phyloP scores from a whole-genome alignment of 2,797 vertebrate genomes.

The Sebastes cheni region DNA sequence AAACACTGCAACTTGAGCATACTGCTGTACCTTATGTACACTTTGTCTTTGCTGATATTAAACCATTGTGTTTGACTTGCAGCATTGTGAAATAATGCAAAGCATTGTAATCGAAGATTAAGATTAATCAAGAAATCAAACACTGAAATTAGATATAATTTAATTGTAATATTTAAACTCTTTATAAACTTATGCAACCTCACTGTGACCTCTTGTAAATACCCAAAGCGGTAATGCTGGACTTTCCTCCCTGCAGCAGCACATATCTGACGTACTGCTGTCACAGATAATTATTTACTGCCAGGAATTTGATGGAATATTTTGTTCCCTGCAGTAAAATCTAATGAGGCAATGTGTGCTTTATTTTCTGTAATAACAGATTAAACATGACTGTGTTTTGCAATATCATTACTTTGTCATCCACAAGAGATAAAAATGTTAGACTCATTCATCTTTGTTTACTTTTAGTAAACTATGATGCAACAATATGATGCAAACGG shows the following conservation, averaged over 20 bases:
- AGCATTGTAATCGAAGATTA: background rate
- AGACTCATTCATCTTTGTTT: background rate
- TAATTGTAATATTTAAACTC: background rate
- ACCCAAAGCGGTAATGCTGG: constrained; percentile 4
- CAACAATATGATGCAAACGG: constrained; percentile 13
- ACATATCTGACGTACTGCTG: background rate
- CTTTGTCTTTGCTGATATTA: background rate
- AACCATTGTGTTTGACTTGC: background rate
- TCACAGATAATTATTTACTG: background rate
- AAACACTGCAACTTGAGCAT: background rate
- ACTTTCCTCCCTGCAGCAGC: constrained; percentile 31
- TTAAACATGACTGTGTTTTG: background rate
- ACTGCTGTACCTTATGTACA: too few species aligned
- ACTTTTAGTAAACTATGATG: constrained; percentile 12
- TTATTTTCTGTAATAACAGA: constrained; percentile 4
- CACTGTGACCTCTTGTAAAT: constrained; percentile 7
- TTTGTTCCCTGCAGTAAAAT: background rate
- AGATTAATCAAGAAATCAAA: background rate
- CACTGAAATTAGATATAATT: background rate
- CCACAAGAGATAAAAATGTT: background rate
- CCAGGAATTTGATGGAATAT: background rate
- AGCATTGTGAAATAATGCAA: background rate
- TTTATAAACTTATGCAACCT: background rate
- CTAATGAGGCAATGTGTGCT: background rate
- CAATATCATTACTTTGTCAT: background rate